Evolutionary conservation across 2,797 vertebrate species (phyloP).

Genomic region (Macropodus opercularis): DNA sequence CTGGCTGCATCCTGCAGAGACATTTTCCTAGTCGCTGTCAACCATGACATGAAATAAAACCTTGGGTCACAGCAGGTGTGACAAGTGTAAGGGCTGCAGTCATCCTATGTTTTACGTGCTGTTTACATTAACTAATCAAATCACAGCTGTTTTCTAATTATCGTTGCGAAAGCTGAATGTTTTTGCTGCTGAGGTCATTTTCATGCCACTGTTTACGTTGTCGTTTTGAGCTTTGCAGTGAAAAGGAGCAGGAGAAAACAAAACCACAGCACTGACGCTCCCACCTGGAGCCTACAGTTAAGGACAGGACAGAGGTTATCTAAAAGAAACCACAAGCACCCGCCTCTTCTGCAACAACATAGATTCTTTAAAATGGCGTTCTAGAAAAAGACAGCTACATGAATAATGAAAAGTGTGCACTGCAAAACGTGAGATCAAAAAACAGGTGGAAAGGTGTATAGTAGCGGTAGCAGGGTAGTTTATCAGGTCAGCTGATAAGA

Average conservation of each 20-base stretch:
- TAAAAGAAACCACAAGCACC: slow-evolving; percentile 9
- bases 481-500: slow-evolving; percentile 3
- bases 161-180: slow-evolving; percentile 16
- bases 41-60: slow-evolving; percentile 63
- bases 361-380: slow-evolving; percentile 31
- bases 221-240: slow-evolving; percentile 13
- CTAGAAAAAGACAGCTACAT: slow-evolving; percentile 47
- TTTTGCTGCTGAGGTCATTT: slow-evolving; percentile 28
- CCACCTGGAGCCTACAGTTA: slow-evolving; percentile 24
- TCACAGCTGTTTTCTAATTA: neutral
- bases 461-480: neutral
- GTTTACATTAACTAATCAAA: slow-evolving; percentile 3
- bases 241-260: slow-evolving; percentile 28
- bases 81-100: slow-evolving; percentile 18
- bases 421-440: slow-evolving; percentile 3
- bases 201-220: slow-evolving; percentile 17
- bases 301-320: slow-evolving; percentile 5
- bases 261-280: slow-evolving; percentile 36
- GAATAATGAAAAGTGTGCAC: slow-evolving; percentile 61
- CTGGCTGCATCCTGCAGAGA: slow-evolving; percentile 54
- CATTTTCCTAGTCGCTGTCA: slow-evolving; percentile 48
- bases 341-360: slow-evolving; percentile 6
- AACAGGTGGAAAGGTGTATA: neutral
- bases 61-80: slow-evolving; percentile 51
- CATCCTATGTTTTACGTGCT: slow-evolving; percentile 23